Conservation (phyloP, 1,140 invertebrate species). For the Bombus affinis region DNA sequence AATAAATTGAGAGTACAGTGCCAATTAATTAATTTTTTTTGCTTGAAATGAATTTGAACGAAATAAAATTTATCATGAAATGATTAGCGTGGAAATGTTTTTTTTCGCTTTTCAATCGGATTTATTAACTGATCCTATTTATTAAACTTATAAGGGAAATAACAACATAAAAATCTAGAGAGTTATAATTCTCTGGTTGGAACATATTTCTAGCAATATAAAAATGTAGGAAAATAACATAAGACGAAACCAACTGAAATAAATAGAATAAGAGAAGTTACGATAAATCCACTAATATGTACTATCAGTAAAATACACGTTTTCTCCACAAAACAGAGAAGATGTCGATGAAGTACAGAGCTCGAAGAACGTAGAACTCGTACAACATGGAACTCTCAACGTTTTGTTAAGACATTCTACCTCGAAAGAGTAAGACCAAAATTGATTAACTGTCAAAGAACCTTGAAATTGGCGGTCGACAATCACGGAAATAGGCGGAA, state of each 20-base stretch:
- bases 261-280: too few relatives aligned
- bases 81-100: too few relatives aligned
- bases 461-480: background rate
- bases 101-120: background rate
- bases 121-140: background rate
- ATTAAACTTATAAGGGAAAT: background rate
- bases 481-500: background rate
- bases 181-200: background rate
- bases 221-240: too few relatives aligned
- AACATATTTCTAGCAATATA: too few relatives aligned
- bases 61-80: too few relatives aligned
- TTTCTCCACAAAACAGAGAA: background rate
- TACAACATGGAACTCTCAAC: background rate
- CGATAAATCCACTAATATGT: background rate
- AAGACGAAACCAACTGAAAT: too few relatives aligned
- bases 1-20: too few relatives aligned
- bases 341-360: background rate
- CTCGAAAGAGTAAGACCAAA: background rate
- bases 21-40: too few relatives aligned
- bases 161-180: background rate
- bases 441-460: background rate
- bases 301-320: background rate
- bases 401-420: background rate
- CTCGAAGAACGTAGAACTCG: background rate
- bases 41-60: too few relatives aligned